phyloP scores from a whole-genome alignment of 2,888 invertebrate species.

The Hydropsyche betteni region DNA sequence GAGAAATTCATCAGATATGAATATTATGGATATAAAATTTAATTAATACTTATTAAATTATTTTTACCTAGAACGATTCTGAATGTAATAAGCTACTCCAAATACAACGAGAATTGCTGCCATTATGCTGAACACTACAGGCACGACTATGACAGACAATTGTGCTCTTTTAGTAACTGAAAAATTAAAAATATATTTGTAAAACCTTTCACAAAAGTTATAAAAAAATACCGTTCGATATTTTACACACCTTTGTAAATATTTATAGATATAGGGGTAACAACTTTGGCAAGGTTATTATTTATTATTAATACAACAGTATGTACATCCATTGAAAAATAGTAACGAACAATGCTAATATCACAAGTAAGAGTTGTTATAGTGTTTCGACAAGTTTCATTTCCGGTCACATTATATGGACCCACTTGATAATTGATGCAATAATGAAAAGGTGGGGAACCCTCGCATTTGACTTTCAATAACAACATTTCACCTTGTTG shows the following conservation, averaged over 20 bases:
- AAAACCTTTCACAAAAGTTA: constrained; percentile 40
- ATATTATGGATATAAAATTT: not conserved
- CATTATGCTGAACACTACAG: constrained; percentile 81
- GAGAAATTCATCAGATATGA: not conserved
- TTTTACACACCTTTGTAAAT: constrained; percentile 79
- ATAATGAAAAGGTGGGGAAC: constrained; percentile 77
- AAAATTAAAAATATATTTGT: constrained; percentile 40
- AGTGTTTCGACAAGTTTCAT: constrained; percentile 73
- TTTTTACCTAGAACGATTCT: constrained; percentile 77
- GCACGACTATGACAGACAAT: constrained; percentile 87
- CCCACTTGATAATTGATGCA: constrained; percentile 75
- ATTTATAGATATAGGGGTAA: constrained; percentile 78
- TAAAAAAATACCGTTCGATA: not conserved
- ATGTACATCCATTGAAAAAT: constrained; percentile 74
- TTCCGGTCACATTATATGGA: constrained; percentile 75
- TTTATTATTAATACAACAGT: constrained; percentile 81
- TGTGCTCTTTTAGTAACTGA: constrained; percentile 81
- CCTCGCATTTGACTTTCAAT: constrained; percentile 76
- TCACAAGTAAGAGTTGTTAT: constrained; percentile 64
- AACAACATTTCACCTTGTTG: constrained; percentile 81
- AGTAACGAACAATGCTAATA: constrained; percentile 74
- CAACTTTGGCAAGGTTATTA: constrained; percentile 77
- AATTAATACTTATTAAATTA: not conserved
- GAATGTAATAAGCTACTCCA: constrained; percentile 87
- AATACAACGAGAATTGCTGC: constrained; percentile 87